phyloP scores from a whole-genome alignment of 1,140 invertebrate genomes.

The Leptinotarsa undecemlineata region DNA sequence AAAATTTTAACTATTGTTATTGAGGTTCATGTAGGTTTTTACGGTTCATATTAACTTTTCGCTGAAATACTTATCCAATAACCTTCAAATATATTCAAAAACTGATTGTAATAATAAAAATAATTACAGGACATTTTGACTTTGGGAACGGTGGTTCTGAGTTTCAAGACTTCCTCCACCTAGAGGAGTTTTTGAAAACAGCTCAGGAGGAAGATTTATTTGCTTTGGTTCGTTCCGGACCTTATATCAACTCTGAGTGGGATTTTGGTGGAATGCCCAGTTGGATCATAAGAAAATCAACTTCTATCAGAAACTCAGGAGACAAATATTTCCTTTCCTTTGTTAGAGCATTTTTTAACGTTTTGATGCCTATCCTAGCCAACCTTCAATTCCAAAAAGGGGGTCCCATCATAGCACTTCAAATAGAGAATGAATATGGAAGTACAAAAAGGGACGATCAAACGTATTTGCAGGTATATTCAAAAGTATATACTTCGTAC shows the following conservation, averaged over 20 bases:
- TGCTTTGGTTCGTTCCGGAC: conserved; percentile 86
- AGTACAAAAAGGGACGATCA: conserved; percentile 34
- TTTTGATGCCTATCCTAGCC: conserved; percentile 57
- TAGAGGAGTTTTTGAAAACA: conserved; percentile 70
- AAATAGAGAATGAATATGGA: conserved; percentile 66
- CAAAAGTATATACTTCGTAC: too few relatives aligned
- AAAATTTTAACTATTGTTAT: too few relatives aligned
- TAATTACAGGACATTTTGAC: conserved; percentile 60
- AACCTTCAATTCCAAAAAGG: conserved; percentile 61
- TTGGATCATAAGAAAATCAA: conserved; percentile 43
- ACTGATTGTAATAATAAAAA: too few relatives aligned
- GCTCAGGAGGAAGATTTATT: conserved; percentile 81
- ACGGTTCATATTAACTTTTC: too few relatives aligned
- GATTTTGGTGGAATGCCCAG: conserved; percentile 59
- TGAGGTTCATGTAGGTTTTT: too few relatives aligned
- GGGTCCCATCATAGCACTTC: conserved; percentile 62
- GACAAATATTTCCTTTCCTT: conserved; percentile 31
- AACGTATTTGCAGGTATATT: conserved; percentile 54
- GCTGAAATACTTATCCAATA: too few relatives aligned
- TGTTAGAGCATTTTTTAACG: conserved; percentile 58
- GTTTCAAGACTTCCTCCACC: conserved; percentile 61
- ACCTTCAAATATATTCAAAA: too few relatives aligned
- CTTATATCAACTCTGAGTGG: conserved; percentile 90
- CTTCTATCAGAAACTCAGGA: conserved; percentile 58
- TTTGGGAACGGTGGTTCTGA: conserved; percentile 79